phyloP scores from a whole-genome alignment of 2,113 vertebrate genomes.

The Perca flavescens region DNA sequence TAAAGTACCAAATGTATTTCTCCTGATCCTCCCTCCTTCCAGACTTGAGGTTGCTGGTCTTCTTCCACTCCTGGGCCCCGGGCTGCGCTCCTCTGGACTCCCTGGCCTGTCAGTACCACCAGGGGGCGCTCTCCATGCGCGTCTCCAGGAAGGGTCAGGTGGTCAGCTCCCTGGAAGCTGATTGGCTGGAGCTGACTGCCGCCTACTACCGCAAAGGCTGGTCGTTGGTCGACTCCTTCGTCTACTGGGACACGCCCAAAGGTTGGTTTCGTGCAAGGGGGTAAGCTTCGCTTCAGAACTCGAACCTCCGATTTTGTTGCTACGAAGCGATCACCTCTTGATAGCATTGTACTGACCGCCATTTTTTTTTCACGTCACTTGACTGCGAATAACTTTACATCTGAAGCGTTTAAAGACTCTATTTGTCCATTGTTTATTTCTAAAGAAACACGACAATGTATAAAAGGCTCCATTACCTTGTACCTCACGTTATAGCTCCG shows the following conservation, averaged over 20 bases:
- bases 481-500: no score
- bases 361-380: no score
- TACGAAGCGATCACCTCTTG: no score
- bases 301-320: no score
- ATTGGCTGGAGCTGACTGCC: constrained; percentile 95
- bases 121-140: constrained; percentile 92
- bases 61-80: constrained; percentile 90
- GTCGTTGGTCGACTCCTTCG: constrained; percentile 93
- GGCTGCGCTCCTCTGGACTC: constrained; percentile 85
- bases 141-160: constrained; percentile 92
- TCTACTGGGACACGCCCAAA: constrained; percentile 94
- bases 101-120: constrained; percentile 91
- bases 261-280: constrained; percentile 77
- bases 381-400: no score
- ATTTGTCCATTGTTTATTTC: no score
- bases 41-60: constrained; percentile 88
- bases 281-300: no score
- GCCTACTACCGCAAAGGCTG: constrained; percentile 95
- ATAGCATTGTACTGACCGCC: no score
- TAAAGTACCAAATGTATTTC: not conserved
- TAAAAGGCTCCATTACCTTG: no score
- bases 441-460: no score
- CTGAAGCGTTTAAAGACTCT: no score
- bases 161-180: constrained; percentile 92
- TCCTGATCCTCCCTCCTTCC: constrained; percentile 13